Base-by-base conservation (phyloP, 2,797 vertebrate genomes). In the Gambelia wislizenii region DNA sequence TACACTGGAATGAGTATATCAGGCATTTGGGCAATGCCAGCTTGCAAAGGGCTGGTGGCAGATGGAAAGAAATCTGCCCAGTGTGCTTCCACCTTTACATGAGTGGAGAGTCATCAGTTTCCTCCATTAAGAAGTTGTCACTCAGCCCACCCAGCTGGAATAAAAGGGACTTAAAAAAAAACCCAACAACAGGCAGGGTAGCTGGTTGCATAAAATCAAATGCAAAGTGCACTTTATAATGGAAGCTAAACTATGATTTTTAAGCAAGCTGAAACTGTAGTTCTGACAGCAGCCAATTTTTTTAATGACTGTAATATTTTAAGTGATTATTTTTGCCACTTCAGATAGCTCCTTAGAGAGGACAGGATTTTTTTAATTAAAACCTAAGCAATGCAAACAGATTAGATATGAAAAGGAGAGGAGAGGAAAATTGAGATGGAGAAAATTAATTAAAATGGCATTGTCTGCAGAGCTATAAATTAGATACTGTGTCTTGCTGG, bases 241-340 rank as follows among this genome's bases (percentile, higher is more conserved):
- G 92, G 93, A 96, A 96, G 93, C 91, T 0, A 96, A 97, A 97
- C 96, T 96, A 96, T 95, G 91, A 7, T 96, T 97, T 97, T 94
- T 94, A 95, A 94, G 95, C 96, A 97, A 97, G 97, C 96, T 97
- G 97, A 96, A 97, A 97, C 97, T 96, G 93, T 92, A 90, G 90
- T 94, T 95, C 95, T 94, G 89, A 96, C 95, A 49, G n/a, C 94
- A 95, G 96, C 97, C 96, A 97, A 96, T 96, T 96, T 97, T n/a
- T 97, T 96, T 96, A 98, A 98, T 97, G 96, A 96, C 96, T 96
- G 95, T 96, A 97, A 97, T 97, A 97, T 97, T 97, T 97, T 98
- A 97, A 97, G 96, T 96, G 96, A 97, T 98, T 97, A 97, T 97
- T 97, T 97, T 97, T 97, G 96, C 97, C 95, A 97, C 96, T 97